Evolutionary conservation across 2,888 invertebrate species (phyloP).

Genomic region (Eurois occulta): DNA sequence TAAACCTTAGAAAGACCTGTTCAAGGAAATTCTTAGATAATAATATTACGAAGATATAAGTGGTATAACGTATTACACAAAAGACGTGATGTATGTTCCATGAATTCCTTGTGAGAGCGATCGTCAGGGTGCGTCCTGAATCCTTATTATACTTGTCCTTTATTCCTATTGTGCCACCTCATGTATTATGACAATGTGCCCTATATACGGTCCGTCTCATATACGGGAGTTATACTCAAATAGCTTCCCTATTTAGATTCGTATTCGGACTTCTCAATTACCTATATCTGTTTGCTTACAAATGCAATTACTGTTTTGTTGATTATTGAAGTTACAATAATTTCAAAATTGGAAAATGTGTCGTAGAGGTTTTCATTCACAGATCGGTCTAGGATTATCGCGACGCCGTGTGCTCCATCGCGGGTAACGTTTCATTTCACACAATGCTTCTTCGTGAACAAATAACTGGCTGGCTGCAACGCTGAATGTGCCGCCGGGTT

Average conservation of each 20-base stretch:
- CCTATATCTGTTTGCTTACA: background rate
- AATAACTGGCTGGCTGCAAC: too few relatives aligned
- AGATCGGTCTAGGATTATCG: too few relatives aligned
- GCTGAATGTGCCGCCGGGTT: too few relatives aligned
- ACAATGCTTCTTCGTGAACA: too few relatives aligned
- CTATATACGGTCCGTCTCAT: constrained; percentile 26
- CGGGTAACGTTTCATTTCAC: too few relatives aligned
- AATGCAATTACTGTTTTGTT: background rate
- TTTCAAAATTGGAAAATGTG: background rate
- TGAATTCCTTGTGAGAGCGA: constrained; percentile 38
- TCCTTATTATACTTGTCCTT: constrained; percentile 37
- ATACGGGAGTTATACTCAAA: constrained; percentile 2
- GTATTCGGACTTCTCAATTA: constrained; percentile 1
- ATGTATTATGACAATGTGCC: constrained; percentile 34
- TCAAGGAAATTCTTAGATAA: background rate
- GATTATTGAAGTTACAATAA: background rate
- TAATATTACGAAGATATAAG: constrained; percentile 14
- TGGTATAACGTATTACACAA: constrained; percentile 30
- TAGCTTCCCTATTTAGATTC: background rate
- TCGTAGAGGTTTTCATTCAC: background rate
- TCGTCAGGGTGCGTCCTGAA: constrained; percentile 43
- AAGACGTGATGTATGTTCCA: constrained; percentile 19
- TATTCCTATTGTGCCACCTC: constrained; percentile 41
- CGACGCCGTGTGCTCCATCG: too few relatives aligned
- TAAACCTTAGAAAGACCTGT: background rate